Conservation (phyloP, 2,888 invertebrate genomes). For the Teinopalpus imperialis region DNA sequence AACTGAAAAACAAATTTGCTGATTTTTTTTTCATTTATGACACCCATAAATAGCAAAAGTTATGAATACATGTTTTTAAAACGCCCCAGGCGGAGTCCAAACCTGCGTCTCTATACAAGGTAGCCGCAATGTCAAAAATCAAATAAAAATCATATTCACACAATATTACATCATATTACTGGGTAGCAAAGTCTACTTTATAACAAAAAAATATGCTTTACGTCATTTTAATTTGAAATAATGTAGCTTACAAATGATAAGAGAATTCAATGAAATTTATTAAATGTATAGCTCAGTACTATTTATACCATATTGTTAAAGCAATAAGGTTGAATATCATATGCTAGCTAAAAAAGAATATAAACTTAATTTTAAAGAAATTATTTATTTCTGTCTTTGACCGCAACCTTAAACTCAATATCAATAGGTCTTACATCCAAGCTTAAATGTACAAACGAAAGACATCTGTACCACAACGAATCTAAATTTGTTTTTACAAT, state of each 20-base stretch:
- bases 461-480: conserved; percentile 5
- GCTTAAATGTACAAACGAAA: conserved; percentile 5
- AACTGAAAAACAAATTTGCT: too few species aligned
- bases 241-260: conserved; percentile 45
- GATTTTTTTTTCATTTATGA: neutral
- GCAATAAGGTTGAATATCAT: conserved; percentile 27
- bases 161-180: conserved; percentile 23
- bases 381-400: conserved; percentile 54
- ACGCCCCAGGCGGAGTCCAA: conserved; percentile 51
- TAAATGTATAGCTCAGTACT: conserved; percentile 25
- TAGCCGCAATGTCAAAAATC: conserved; percentile 36
- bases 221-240: conserved; percentile 30
- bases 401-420: conserved; percentile 33
- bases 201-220: conserved; percentile 29
- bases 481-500: conserved; percentile 19
- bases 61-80: conserved; percentile 42
- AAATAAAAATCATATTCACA: conserved; percentile 22
- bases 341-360: conserved; percentile 30
- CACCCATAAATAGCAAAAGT: conserved; percentile 32
- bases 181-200: conserved; percentile 14
- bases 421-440: neutral
- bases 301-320: conserved; percentile 23
- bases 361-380: conserved; percentile 42
- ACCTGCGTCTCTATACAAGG: conserved; percentile 45
- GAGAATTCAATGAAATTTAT: conserved; percentile 46